Percentiles rank a stretch among this genome's conserved stretches.
phyloP scores from a whole-genome alignment of 2,888 invertebrate species.

The Anthoptus insignis region DNA sequence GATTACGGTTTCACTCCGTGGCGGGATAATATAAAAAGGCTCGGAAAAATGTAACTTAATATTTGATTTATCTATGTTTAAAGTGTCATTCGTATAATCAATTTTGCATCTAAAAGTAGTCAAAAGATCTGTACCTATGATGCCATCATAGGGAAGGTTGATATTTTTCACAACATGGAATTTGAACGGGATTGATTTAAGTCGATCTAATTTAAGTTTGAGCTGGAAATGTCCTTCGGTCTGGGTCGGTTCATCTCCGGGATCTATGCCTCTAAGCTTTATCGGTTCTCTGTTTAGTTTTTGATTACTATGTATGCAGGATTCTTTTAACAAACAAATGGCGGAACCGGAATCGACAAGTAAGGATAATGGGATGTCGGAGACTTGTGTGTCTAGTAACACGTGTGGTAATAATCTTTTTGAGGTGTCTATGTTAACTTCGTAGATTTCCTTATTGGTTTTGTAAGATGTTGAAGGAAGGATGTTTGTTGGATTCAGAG shows the following conservation, averaged over 20 bases:
- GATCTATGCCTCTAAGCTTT: constrained; percentile 24
- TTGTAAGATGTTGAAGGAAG: too few relatives aligned
- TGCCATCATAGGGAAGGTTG: constrained; percentile 37
- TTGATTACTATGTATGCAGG: constrained; percentile 2
- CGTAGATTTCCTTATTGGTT: neutral
- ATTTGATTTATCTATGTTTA: neutral
- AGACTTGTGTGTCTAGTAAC: constrained; percentile 13
- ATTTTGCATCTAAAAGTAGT: constrained; percentile 39
- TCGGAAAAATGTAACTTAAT: neutral
- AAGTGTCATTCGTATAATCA: constrained; percentile 23
- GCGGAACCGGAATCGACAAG: constrained; percentile 42
- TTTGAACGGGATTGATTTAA: neutral
- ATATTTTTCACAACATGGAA: constrained; percentile 27
- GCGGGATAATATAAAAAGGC: neutral
- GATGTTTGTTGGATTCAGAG: too few relatives aligned
- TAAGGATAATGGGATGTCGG: constrained; percentile 20
- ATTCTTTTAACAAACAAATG: constrained; percentile 33
- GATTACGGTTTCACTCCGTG: neutral
- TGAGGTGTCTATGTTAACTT: neutral
- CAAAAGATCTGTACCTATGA: constrained; percentile 37
- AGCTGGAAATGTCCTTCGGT: constrained; percentile 19
- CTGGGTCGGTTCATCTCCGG: constrained; percentile 13
- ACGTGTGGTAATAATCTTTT: neutral
- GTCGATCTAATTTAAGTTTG: neutral
- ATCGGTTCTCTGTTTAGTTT: constrained; percentile 29